Evolutionary conservation across 1,140 invertebrate species (phyloP).

Genomic region (Belonocnema kinseyi): DNA sequence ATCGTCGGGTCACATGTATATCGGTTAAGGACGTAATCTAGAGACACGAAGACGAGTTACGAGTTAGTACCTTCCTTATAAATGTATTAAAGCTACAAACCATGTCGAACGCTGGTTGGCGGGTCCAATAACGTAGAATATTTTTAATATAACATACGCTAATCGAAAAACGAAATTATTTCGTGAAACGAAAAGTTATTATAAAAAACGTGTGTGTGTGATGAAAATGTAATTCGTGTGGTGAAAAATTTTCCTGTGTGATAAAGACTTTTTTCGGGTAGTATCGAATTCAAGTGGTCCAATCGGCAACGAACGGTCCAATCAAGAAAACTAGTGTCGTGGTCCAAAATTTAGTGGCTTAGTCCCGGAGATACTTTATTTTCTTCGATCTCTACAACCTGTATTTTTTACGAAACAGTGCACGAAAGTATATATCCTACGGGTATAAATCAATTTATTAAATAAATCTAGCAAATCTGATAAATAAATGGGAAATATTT

Average conservation of each 20-base stretch:
- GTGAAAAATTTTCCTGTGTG: neutral
- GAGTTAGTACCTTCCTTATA: constrained; percentile 46
- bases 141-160: constrained; percentile 58
- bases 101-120: constrained; percentile 73
- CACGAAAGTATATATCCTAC: constrained; percentile 46
- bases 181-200: neutral
- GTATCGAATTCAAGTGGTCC: constrained; percentile 45
- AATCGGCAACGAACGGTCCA: constrained; percentile 43
- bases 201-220: neutral
- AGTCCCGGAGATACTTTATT: constrained; percentile 42
- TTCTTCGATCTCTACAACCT: constrained; percentile 43
- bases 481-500: neutral
- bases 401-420: constrained; percentile 53
- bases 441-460: constrained; percentile 19
- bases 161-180: constrained; percentile 50
- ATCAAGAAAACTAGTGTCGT: constrained; percentile 42
- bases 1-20: constrained; percentile 40
- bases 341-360: constrained; percentile 61
- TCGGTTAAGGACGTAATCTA: constrained; percentile 46
- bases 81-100: constrained; percentile 56
- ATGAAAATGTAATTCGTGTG: neutral
- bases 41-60: constrained; percentile 40
- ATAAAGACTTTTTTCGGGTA: constrained; percentile 2
- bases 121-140: constrained; percentile 76
- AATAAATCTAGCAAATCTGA: neutral